phyloP scores from a whole-genome alignment of 1,140 invertebrate genomes.

The Pachyrhynchus sulphureomaculatus region DNA sequence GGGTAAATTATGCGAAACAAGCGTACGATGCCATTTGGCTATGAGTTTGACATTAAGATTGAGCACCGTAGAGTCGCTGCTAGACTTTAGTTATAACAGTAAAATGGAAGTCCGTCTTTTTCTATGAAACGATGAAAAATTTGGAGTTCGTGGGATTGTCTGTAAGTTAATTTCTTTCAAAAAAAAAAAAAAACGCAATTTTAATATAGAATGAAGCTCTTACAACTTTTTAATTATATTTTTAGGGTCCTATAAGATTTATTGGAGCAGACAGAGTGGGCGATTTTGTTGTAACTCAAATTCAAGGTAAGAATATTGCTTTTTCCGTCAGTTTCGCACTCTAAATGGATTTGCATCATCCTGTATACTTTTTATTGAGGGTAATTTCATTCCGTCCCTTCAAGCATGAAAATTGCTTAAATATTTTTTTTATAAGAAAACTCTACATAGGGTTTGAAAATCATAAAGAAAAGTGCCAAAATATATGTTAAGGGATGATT shows the following conservation, averaged over 20 bases:
- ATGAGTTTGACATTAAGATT: constrained; percentile 70
- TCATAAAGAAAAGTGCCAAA: too few relatives aligned
- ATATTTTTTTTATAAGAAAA: too few relatives aligned
- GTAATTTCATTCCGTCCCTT: too few relatives aligned
- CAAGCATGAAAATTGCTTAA: too few relatives aligned
- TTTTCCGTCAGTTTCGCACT: not conserved
- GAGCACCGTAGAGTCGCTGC: constrained; percentile 6
- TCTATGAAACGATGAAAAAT: constrained; percentile 67
- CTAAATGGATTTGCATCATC: too few relatives aligned
- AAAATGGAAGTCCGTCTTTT: constrained; percentile 66
- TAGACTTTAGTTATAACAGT: constrained; percentile 69
- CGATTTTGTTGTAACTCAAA: constrained; percentile 80
- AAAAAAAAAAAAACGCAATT: not conserved
- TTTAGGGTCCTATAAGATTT: constrained; percentile 87
- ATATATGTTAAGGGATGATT: too few relatives aligned
- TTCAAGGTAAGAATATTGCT: constrained; percentile 66
- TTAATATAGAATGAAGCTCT: not conserved
- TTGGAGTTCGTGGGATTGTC: constrained; percentile 82
- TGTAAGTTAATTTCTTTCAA: constrained; percentile 58
- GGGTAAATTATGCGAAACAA: constrained; percentile 71
- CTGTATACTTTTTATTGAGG: too few relatives aligned
- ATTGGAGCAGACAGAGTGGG: constrained; percentile 81
- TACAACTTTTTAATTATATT: too few relatives aligned
- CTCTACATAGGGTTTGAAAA: too few relatives aligned
- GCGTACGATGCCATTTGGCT: constrained; percentile 87